A percentile compares a stretch with the other conserved stretches of the same genome.
These are phyloP conservation scores for Varanus komodoensis DNA, from an alignment of 2,113 vertebrate species.

Conservation along the genomic window DNA sequence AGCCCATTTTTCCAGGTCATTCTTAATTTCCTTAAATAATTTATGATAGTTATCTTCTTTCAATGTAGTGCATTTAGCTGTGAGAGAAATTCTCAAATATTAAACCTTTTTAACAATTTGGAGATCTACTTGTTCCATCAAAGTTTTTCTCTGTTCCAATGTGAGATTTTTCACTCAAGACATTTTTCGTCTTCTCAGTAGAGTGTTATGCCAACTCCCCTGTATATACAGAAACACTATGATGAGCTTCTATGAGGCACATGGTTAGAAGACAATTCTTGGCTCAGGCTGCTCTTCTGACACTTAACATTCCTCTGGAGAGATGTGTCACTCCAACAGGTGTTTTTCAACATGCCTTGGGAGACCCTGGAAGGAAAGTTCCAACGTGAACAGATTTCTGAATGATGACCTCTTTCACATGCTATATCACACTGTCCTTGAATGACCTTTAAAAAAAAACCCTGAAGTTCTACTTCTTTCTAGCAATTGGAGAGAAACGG, in stretches of 20 bases:
- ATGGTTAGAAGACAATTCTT: background rate
- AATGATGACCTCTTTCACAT: background rate
- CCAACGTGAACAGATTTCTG: fast-evolving
- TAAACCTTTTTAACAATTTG: too few relatives aligned
- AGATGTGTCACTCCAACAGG: fast-evolving
- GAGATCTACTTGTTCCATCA: too few relatives aligned
- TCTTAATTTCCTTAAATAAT: too few relatives aligned
- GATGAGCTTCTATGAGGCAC: background rate
- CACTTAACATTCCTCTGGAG: background rate
- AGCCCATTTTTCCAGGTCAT: too few relatives aligned
- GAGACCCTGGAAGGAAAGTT: background rate
- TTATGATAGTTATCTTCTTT: too few relatives aligned
- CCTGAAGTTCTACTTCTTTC: too few relatives aligned
- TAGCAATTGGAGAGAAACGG: fast-evolving
- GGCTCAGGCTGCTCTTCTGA: background rate
- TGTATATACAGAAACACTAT: background rate
- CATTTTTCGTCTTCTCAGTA: too few relatives aligned
- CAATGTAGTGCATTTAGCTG: too few relatives aligned
- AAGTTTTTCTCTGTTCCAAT: too few relatives aligned
- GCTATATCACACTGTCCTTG: background rate
- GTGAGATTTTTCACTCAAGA: too few relatives aligned
- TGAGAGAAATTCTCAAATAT: too few relatives aligned
- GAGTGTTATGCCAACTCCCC: background rate
- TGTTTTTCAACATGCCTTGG: background rate
- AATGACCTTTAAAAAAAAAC: background rate